Base-by-base conservation (phyloP, 2,113 vertebrate species). In the Pterocles orientalis region DNA sequence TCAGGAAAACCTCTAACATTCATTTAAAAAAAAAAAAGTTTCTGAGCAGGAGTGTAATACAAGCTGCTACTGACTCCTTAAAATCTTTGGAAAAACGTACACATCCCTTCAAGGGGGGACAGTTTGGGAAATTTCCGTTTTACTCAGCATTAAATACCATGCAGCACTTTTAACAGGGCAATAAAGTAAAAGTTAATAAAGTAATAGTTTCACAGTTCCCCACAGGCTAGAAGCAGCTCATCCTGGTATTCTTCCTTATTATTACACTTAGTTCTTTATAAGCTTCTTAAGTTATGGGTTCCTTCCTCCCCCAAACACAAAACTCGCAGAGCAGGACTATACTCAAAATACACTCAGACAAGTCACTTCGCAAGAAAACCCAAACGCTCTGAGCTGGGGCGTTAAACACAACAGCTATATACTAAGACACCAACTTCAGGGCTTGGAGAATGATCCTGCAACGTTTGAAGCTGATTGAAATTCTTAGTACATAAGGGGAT, bases 91-190 rank as follows among this genome's bases (percentile, higher is more conserved):
- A 43, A 75, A 70, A 50, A 15, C 25, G 25, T 0, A 3, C 33
- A 12, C 1, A 0, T 17, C 18, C 18, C 47, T 64, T 31, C 47
- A 84, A 7, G 1, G 0, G 10, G 23, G 12, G 16, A 54, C 7
- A 31, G 28, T 10, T 54, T 34, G 16, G 25, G 43, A 87, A 70
- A 60, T 5, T 24, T 65, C n/a, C n/a, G 33, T 5, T 87, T 81
- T 29, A 83, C 57, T 82, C 29, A 71, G 48, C 21, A 29, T 7
- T 45, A 70, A 83, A 50, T 45, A 61, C 33, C 65, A 66, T 2
- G 12, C 14, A 89, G 78, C 33, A 43, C 50, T 43, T 88, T 57
- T 23, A 43, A 61, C 4, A 16, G 25, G 28, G 43, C 12, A 71
- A 82, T 21, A 76, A 85, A 73, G 29, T 21, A 79, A 29, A 73